phyloP scores from a whole-genome alignment of 2,888 invertebrate species.

The Clusia tigrina region DNA sequence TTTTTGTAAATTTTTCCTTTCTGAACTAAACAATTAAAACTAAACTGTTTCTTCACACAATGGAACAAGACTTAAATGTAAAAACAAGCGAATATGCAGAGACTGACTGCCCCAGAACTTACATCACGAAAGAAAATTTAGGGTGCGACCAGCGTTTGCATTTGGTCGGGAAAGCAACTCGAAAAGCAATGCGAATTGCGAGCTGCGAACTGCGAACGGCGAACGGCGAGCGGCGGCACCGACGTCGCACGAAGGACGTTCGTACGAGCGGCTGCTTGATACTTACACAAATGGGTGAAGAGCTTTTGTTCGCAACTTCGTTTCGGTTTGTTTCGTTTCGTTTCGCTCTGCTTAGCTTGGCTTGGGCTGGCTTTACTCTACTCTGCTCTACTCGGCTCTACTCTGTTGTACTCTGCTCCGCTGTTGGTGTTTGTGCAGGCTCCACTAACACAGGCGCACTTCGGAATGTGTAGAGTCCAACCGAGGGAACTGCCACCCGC shows the following conservation, averaged over 20 bases:
- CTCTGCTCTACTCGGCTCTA: no score
- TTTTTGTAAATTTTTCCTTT: neutral
- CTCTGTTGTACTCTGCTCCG: neutral
- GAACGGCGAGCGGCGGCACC: conserved; percentile 20
- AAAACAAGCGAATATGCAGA: conserved; percentile 55
- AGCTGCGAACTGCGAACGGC: conserved; percentile 22
- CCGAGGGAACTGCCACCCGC: no score
- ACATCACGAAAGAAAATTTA: conserved; percentile 61
- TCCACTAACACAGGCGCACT: neutral
- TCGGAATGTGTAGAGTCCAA: no score
- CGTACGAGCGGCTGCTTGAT: neutral
- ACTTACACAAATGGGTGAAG: conserved; percentile 1
- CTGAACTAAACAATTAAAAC: conserved; percentile 19
- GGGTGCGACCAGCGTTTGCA: conserved; percentile 52
- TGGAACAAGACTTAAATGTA: conserved; percentile 38
- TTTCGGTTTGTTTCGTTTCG: no score
- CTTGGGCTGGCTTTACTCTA: no score
- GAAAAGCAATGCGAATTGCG: conserved; percentile 1
- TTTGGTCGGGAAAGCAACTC: neutral
- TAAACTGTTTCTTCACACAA: conserved; percentile 33
- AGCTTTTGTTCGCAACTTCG: neutral
- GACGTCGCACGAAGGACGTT: conserved; percentile 18
- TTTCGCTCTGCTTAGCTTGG: no score
- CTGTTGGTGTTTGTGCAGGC: conserved; percentile 2
- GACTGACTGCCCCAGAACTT: conserved; percentile 62